Base-by-base conservation (phyloP, 35 echinoderm and acorn worm species). In the Strongylocentrotus purpuratus region DNA sequence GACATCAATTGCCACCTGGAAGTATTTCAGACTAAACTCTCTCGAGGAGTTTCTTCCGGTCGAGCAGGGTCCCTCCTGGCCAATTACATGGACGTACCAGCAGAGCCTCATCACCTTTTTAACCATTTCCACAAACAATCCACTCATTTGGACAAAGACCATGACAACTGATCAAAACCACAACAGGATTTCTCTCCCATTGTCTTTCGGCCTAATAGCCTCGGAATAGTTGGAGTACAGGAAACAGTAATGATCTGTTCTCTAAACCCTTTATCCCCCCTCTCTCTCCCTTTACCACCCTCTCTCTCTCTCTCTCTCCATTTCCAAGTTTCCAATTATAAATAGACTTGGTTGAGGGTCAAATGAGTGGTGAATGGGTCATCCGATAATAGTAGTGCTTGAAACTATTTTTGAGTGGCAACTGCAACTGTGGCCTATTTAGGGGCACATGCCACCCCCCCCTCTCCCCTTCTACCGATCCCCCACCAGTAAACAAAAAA, bases 21-120 rank as follows among this genome's bases (percentile, higher is more conserved):
- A 78, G 65, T n/a, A 78, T 78, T 78, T 78, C 22, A 78, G 65
- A 78, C 65, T 78, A 78, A 78, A 78, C 65, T 78, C 65, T 78
- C 20, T 41, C 7, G 25, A 78, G 22, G 20, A 78, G 25, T 22
- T n/a, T 28, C 65, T 78, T 78, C 65, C 65, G n/a, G 65, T 25
- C 5, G 5, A 28, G 7, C 22, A n/a, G 20, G 65, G 7, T 78
- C 65, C 22, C 22, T 78, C 25, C 65, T 78, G 22, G 20, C 65
- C 22, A 78, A 78, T 78, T 78, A 78, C 20, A 59, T 59, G 17
- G 0, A 41, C 35, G 11, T 13, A 55, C 50, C 50, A 78, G 20
- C 65, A 78, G 17, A n/a, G 65, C 65, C 65, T 9, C 65, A 78
- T 78, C 65, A 78, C 18, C 22, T 4, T 70, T 22, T 6, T 28